Conservation (phyloP, 2,113 vertebrate genomes). For the Colinus virginianus region DNA sequence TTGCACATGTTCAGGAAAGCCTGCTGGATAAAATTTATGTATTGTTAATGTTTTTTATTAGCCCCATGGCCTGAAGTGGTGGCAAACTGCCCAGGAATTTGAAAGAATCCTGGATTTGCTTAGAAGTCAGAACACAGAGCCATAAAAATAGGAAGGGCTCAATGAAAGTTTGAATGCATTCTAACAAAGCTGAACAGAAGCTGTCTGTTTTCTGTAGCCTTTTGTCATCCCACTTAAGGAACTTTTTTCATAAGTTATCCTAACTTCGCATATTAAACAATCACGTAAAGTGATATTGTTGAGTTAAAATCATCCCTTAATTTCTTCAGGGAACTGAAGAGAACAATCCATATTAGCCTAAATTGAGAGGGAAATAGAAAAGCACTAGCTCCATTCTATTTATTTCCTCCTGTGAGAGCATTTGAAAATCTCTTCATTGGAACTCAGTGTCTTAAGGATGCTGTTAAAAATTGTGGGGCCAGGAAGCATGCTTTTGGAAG, state of each 20-base stretch:
- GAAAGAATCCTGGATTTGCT: slow-evolving; percentile 75
- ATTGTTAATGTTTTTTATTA: slow-evolving; percentile 85
- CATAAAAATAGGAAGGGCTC: slow-evolving; percentile 62
- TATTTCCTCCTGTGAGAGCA: neutral
- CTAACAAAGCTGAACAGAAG: slow-evolving; percentile 17
- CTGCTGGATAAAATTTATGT: slow-evolving; percentile 82
- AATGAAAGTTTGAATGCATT: slow-evolving; percentile 33
- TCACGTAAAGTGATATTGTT: neutral
- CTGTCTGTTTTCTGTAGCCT: neutral
- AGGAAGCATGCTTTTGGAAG: neutral
- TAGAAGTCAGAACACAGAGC: slow-evolving; percentile 66
- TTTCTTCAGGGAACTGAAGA: neutral
- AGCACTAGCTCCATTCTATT: accelerated
- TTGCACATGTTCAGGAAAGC: slow-evolving; percentile 82
- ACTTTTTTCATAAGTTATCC: neutral
- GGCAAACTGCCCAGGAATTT: slow-evolving; percentile 79
- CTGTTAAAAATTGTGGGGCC: neutral
- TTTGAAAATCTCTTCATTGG: neutral
- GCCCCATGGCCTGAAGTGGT: slow-evolving; percentile 71
- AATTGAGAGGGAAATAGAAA: neutral
- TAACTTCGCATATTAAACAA: neutral
- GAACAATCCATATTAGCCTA: neutral
- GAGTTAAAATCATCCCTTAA: neutral
- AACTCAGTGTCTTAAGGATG: neutral
- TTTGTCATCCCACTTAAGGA: neutral